Conservation (phyloP, 2,888 invertebrate species). For the Noctua comes region DNA sequence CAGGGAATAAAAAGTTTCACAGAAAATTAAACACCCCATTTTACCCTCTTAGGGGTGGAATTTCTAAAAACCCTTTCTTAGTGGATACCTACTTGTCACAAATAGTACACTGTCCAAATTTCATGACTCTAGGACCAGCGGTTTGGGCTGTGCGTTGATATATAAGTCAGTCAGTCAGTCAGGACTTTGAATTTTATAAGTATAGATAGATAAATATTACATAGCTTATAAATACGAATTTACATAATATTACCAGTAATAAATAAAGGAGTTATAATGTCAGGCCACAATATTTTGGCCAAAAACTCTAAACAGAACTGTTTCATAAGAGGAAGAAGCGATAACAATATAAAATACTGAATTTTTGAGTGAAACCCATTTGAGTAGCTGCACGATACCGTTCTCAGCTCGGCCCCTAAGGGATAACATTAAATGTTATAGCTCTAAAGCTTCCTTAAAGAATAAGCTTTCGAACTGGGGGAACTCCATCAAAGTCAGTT, state of each 20-base stretch:
- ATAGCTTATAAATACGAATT: neutral
- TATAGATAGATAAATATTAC: neutral
- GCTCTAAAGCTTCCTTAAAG: constrained; percentile 60
- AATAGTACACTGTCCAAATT: too few relatives aligned
- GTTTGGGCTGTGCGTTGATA: too few relatives aligned
- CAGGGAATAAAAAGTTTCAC: too few relatives aligned
- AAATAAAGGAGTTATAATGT: constrained; percentile 3
- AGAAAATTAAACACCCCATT: too few relatives aligned
- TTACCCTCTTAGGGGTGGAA: too few relatives aligned
- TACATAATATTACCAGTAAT: neutral
- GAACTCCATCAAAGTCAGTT: constrained; percentile 64
- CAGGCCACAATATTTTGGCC: constrained; percentile 38
- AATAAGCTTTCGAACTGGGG: constrained; percentile 51
- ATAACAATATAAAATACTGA: constrained; percentile 59
- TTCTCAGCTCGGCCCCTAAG: constrained; percentile 46
- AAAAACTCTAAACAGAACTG: constrained; percentile 26
- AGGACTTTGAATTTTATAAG: too few relatives aligned
- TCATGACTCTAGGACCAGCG: too few relatives aligned
- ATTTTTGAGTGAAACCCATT: constrained; percentile 58
- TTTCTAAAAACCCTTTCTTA: too few relatives aligned
- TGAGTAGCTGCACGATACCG: constrained; percentile 52
- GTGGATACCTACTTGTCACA: too few relatives aligned
- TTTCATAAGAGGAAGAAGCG: constrained; percentile 34
- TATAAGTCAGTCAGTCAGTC: too few relatives aligned
- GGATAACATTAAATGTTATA: constrained; percentile 64